Percentiles rank a stretch among this genome's conserved stretches.
Conservation (phyloP, 1,140 invertebrate genomes). For the Anadara kagoshimensis region DNA sequence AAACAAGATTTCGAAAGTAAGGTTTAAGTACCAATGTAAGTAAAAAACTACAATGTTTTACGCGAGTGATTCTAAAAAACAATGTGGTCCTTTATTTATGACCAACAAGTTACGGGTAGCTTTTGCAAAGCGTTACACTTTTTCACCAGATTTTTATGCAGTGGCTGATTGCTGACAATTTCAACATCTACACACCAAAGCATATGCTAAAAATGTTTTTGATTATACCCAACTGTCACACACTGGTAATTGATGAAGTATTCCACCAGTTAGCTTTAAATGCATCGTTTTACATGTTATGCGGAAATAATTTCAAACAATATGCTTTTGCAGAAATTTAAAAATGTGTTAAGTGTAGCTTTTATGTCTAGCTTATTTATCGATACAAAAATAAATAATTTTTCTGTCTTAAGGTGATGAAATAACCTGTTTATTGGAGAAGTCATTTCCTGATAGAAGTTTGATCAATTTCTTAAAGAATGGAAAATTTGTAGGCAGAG, state of each 20-base stretch:
- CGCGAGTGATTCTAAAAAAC: too few species aligned
- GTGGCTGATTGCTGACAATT: not conserved
- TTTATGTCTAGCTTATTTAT: not conserved
- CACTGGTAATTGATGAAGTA: too few species aligned
- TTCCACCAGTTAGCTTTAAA: too few species aligned
- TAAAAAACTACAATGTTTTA: too few species aligned
- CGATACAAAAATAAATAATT: too few species aligned
- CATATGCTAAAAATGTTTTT: not conserved
- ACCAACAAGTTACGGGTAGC: not conserved
- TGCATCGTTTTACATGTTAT: too few species aligned
- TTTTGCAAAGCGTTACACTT: not conserved
- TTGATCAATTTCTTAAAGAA: conserved; percentile 26
- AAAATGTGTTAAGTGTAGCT: not conserved
- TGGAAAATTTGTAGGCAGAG: conserved; percentile 10
- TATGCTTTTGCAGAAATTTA: too few species aligned
- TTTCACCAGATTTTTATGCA: not conserved
- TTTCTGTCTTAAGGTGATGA: conserved; percentile 17
- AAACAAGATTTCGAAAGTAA: too few species aligned
- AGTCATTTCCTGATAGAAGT: conserved; percentile 20
- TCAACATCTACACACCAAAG: not conserved
- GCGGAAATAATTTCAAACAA: too few species aligned
- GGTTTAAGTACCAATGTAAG: too few species aligned
- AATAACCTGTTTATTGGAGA: conserved; percentile 13
- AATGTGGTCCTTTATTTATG: too few species aligned
- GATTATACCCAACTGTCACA: too few species aligned